Evolutionary conservation across 2,113 vertebrate genomes (phyloP), one percentile per base, ranked within the genome.

Genomic region (Atherinomorus stipes): DNA sequence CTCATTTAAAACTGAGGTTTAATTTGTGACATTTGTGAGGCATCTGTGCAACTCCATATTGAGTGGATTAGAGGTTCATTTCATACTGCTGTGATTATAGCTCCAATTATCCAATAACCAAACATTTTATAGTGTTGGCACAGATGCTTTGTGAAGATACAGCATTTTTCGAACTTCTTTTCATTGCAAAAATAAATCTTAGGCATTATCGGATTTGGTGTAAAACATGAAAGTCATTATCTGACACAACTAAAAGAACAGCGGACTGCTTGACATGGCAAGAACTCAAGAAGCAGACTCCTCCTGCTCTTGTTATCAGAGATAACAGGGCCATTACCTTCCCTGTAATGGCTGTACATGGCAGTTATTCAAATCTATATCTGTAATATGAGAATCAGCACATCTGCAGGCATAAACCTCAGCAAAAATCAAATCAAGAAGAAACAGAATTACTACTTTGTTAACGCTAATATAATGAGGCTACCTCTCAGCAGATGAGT

Each of bases 321-420:
- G 58, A 58, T 74, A 78, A 78, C 59, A 23, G 58, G 28, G 12
- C 68, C 26, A 78, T 84, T 82, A 74, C 49, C 22, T 53, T 56
- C 58, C 58, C 21, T 61, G 63, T 76, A 65, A 86, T 76, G 70
- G 69, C 52, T 59, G 47, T 40, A 80, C 58, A 62, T 67, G 69
- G 63, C 78, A 76, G 23, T 78, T 80, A 71, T 83, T 87, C 49
- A 64, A 84, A 81, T 83, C 40, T 69, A 67, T 79, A 60, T 62
- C 53, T 65, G 60, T 79, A 87, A 83, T 81, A 68, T 70, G 53
- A 77, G 78, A 59, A 84, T 38, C 38, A 19, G 22, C 23, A 22
- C 60, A 70, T 80, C 12, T 52, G 21, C 28, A 21, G 52, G 54
- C 61, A 71, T 70, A 79, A 71, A 73, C 28, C 62, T 71, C 47